Base-by-base conservation (phyloP, 2,113 vertebrate species). In the Zosterops pallidus region DNA sequence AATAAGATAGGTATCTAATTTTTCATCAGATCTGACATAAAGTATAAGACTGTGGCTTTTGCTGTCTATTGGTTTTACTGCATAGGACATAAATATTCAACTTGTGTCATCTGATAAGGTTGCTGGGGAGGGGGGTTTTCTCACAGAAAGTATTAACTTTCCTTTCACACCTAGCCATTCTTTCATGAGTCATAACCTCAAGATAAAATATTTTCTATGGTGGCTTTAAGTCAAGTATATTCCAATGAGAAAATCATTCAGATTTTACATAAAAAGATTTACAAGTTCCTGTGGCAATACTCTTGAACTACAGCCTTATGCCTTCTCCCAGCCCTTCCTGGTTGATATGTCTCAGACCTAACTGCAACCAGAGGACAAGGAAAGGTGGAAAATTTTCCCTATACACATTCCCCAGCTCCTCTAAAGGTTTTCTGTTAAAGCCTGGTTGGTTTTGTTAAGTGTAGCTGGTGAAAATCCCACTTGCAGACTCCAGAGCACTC, bases 171-270 rank as follows among this genome's bases (percentile, higher is more conserved):
- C n/a, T 90, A 83, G 20, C 80, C 52, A 41, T 95, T 70, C 75
- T 90, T 85, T 90, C 64, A 18, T 83, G 72, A 91, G 60, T 95
- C 88, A 92, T 77, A 63, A 67, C 67, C 74, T 41, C 59, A 79
- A 92, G 88, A 81, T 83, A 52, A 71, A 89, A 37, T 84, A 37
- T 60, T 90, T 94, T 90, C 0, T 37, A 26, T 11, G 1, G 26
- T 83, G 46, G 20, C 31, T 94, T 91, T 74, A 60, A 46, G 79
- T 85, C 12, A 6, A 70, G 52, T 90, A 44, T 93, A 85, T 93
- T 93, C 63, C 87, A 88, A 4, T 47, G 50, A 88, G 78, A 78
- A 95, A 90, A 52, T 88, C 12, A 77, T 59, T 85, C 29, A 64
- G 33, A 63, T 88, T 92, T 92, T 78, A 46, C 64, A 42, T 86